phyloP scores from a whole-genome alignment of 2,888 invertebrate genomes.

The Orthosia gothica region DNA sequence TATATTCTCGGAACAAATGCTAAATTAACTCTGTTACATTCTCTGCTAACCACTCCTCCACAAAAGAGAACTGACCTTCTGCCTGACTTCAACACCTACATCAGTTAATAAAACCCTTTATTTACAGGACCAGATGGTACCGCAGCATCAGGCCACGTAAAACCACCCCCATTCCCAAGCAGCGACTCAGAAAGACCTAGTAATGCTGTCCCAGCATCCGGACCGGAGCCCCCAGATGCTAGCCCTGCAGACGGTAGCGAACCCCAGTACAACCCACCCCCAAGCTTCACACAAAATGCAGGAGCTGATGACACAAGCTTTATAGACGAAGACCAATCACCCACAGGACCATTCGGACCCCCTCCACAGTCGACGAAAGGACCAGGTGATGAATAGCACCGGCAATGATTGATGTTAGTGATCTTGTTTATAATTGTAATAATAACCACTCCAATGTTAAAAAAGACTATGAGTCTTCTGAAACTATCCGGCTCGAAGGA shows the following conservation, averaged over 20 bases:
- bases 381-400: conserved; percentile 90
- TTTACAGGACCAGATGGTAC: conserved; percentile 88
- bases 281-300: conserved; percentile 66
- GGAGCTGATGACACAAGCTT: conserved; percentile 77
- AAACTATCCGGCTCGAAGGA: conserved; percentile 25
- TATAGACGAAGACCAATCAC: conserved; percentile 81
- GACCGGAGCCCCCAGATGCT: conserved; percentile 64
- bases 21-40: neutral
- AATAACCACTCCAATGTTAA: conserved; percentile 34
- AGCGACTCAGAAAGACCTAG: conserved; percentile 81
- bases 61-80: neutral
- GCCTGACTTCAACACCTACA: neutral
- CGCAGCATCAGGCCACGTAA: conserved; percentile 92
- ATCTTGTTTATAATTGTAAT: conserved; percentile 79
- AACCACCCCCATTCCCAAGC: conserved; percentile 87
- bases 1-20: too few relatives aligned
- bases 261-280: conserved; percentile 65
- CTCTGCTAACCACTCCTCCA: neutral
- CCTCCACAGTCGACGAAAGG: conserved; percentile 85
- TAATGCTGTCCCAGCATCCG: conserved; percentile 67
- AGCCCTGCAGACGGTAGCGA: conserved; percentile 62
- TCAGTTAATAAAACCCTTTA: neutral
- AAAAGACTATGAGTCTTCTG: too few relatives aligned
- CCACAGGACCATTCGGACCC: conserved; percentile 80
- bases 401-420: conserved; percentile 86